A percentile compares a stretch with the other conserved stretches of the same genome.
These are phyloP conservation scores for Lophura nycthemera DNA, from an alignment of 2,113 vertebrate species.

Conservation along the genomic window DNA sequence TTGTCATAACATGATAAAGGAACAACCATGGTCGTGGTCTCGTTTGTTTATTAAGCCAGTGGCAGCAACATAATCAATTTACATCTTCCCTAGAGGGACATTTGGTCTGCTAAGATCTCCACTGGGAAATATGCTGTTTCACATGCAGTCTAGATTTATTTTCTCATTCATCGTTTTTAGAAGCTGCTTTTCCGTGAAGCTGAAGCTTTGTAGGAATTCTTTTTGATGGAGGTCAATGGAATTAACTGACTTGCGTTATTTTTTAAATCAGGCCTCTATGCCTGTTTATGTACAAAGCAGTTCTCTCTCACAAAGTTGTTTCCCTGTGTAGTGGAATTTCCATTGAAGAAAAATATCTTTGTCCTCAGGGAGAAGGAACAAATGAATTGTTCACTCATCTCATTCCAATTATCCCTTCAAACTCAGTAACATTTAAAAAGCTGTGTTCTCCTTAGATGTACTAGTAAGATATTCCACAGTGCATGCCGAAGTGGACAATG, in stretches of 20 bases:
- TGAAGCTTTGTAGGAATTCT: background rate
- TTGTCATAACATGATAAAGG: background rate
- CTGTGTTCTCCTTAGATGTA: background rate
- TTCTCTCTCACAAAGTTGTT: background rate
- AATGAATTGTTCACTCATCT: slow-evolving; percentile 1
- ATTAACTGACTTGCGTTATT: background rate
- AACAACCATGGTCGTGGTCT: background rate
- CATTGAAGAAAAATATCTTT: background rate
- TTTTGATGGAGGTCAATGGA: background rate
- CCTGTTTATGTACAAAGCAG: background rate
- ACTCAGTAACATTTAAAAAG: slow-evolving; percentile 2
- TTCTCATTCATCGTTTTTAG: background rate
- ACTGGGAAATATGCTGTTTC: background rate
- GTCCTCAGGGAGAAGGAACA: slow-evolving; percentile 11
- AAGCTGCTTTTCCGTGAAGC: background rate
- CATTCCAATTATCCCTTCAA: background rate
- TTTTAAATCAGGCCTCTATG: background rate
- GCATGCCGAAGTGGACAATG: background rate
- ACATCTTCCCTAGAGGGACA: background rate
- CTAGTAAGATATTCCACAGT: background rate
- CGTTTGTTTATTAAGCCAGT: background rate
- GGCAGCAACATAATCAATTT: background rate
- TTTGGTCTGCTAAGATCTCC: background rate
- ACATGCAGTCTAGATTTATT: background rate
- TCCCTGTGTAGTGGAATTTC: background rate